Conservation (phyloP, 2,797 vertebrate genomes). For the Distichodus sexfasciatus region DNA sequence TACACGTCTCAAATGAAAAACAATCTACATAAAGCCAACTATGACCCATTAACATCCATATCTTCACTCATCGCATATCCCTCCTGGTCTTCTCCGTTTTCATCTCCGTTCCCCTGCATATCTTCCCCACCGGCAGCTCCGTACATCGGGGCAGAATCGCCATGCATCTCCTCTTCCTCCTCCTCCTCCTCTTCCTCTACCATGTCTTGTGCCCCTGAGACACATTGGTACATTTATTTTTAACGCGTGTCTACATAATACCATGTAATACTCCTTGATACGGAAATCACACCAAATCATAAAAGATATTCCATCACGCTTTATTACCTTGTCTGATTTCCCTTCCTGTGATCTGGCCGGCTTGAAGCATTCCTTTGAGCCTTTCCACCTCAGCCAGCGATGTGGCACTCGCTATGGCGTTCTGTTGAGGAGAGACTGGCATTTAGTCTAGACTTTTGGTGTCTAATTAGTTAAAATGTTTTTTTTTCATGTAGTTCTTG, state of each 20-base stretch:
- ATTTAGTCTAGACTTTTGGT: background rate
- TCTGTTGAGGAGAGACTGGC: slow-evolving; percentile 64
- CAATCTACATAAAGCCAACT: background rate
- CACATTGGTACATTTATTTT: too few relatives aligned
- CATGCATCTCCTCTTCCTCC: slow-evolving; percentile 50
- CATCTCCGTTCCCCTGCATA: slow-evolving; percentile 12
- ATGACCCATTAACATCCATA: slow-evolving; percentile 77
- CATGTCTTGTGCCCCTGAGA: slow-evolving; percentile 71
- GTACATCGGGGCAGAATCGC: slow-evolving; percentile 36
- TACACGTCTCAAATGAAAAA: background rate
- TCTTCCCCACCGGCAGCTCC: slow-evolving; percentile 29
- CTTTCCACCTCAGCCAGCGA: slow-evolving; percentile 94
- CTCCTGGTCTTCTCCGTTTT: background rate
- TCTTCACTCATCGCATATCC: slow-evolving; percentile 83
- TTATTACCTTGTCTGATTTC: slow-evolving; percentile 74
- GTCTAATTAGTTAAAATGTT: too few relatives aligned
- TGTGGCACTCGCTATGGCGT: slow-evolving; percentile 89
- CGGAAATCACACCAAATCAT: too few relatives aligned
- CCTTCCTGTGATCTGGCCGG: slow-evolving; percentile 92
- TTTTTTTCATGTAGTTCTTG: too few relatives aligned
- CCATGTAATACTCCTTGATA: too few relatives aligned
- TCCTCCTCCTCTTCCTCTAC: slow-evolving; percentile 64
- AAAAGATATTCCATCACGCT: too few relatives aligned
- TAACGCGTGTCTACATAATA: too few relatives aligned
- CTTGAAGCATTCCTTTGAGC: slow-evolving; percentile 90